phyloP scores from a whole-genome alignment of 2,113 vertebrate species.

The Emydura subglobosa region DNA sequence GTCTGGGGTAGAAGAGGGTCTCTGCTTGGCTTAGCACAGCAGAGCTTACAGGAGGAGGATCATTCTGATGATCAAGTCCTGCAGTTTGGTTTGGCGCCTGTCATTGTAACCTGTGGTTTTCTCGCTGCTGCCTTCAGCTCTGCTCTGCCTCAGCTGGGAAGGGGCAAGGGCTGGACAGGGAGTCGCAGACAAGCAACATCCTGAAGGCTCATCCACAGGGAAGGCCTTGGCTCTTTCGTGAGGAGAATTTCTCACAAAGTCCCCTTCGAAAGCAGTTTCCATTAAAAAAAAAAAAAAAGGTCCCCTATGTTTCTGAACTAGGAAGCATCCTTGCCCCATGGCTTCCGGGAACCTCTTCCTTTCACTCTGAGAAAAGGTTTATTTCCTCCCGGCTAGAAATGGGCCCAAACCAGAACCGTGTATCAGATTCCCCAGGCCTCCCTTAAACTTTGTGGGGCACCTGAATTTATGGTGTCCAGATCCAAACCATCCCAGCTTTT shows the following conservation, averaged over 20 bases:
- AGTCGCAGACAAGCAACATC: not conserved
- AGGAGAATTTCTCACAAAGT: not conserved
- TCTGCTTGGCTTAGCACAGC: not conserved
- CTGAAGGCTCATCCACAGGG: not conserved
- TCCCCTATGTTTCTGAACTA: not conserved
- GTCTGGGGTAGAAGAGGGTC: not conserved
- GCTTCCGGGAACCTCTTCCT: no score
- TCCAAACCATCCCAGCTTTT: not conserved
- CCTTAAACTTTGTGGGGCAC: not conserved
- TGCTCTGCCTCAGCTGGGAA: not conserved
- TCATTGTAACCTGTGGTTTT: fast-evolving
- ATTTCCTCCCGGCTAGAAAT: not conserved
- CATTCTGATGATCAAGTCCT: not conserved
- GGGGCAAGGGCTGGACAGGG: not conserved
- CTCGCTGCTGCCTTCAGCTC: not conserved
- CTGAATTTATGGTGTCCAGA: fast-evolving
- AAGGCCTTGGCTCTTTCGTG: not conserved
- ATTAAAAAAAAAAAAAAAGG: no score
- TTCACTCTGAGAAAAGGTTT: not conserved
- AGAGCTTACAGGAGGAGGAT: not conserved
- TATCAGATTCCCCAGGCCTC: not conserved
- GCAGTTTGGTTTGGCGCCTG: not conserved
- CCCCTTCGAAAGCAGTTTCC: not conserved
- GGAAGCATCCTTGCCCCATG: not conserved
- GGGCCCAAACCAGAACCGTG: not conserved